Base-by-base conservation (phyloP, 1,140 invertebrate species). In the Drosophila carrolli region DNA sequence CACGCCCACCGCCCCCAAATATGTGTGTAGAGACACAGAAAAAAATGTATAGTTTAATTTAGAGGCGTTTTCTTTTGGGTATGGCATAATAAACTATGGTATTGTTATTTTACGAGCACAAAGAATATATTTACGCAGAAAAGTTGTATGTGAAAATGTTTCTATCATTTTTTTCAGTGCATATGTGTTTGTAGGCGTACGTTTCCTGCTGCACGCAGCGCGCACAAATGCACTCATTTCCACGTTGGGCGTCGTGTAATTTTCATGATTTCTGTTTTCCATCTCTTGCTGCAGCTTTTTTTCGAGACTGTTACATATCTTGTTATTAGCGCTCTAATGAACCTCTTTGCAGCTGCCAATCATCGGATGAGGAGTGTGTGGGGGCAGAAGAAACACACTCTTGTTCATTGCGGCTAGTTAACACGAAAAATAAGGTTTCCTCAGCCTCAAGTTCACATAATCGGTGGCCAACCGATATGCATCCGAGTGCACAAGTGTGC, bases 271-370 rank as follows among this genome's bases (percentile, higher is more conserved):
- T 71, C 65, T 71, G 62, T 68, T 71, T 71, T 68, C 29, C 65
- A 68, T 66, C 65, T 68, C 58, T 66, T 51, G 65, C 29, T 68
- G 60, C 60, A 53, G 60, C 59, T 47, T 35, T 53, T 76, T 61
- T 80, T 56, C 13, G 47, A 60, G n/a, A 19, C 51, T 50, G 79
- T 68, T 73, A 61, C 79, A 75, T 79, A 75, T 70, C 80, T 79
- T 65, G 70, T 82, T 82, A 80, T 83, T 83, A 84, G 71, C 71
- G 71, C 71, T 67, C 78, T 83, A 83, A 83, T 83, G 80, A 83
- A 83, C 75, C 71, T 84, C 76, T 83, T 83, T 83, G 78, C 60
- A 63, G 59, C 80, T 79, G 80, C 71, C 80, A 84, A 83, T 79
- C 80, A 83, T 9, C 61, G 59, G 68, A 43, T 37, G 8, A 50